Evolutionary conservation across 2,888 invertebrate genomes (phyloP).

Genomic region (Venustoraphidia nigricollis): DNA sequence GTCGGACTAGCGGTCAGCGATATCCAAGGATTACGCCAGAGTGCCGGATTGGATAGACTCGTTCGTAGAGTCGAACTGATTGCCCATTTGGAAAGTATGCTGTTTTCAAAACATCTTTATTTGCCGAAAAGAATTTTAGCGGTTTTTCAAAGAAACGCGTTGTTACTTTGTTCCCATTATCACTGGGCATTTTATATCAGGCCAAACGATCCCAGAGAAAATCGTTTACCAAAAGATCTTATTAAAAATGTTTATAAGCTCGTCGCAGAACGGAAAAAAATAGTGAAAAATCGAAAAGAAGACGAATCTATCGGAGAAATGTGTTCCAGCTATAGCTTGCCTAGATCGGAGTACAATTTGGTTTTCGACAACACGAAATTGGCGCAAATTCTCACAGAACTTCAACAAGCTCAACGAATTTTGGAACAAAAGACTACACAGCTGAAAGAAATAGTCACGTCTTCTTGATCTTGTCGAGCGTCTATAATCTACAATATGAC

Average conservation of each 20-base stretch:
- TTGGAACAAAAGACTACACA: too few relatives aligned
- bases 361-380: too few relatives aligned
- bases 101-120: conserved; percentile 59
- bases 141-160: conserved; percentile 53
- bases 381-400: too few relatives aligned
- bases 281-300: conserved; percentile 34
- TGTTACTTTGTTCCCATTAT: conserved; percentile 56
- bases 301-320: conserved; percentile 14
- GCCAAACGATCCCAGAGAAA: conserved; percentile 72
- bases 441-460: too few relatives aligned
- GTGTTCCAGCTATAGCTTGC: too few relatives aligned
- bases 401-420: too few relatives aligned
- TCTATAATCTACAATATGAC: too few relatives aligned
- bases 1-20: conserved; percentile 78
- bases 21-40: conserved; percentile 64
- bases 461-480: too few relatives aligned
- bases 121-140: conserved; percentile 43
- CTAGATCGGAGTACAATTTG: too few relatives aligned
- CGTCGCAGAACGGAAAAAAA: conserved; percentile 51
- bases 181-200: conserved; percentile 58
- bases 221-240: conserved; percentile 59
- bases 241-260: conserved; percentile 57
- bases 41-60: conserved; percentile 63
- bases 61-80: conserved; percentile 71
- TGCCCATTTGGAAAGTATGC: conserved; percentile 65